phyloP scores from a whole-genome alignment of 2,113 vertebrate species.

The Pardalotus punctatus region DNA sequence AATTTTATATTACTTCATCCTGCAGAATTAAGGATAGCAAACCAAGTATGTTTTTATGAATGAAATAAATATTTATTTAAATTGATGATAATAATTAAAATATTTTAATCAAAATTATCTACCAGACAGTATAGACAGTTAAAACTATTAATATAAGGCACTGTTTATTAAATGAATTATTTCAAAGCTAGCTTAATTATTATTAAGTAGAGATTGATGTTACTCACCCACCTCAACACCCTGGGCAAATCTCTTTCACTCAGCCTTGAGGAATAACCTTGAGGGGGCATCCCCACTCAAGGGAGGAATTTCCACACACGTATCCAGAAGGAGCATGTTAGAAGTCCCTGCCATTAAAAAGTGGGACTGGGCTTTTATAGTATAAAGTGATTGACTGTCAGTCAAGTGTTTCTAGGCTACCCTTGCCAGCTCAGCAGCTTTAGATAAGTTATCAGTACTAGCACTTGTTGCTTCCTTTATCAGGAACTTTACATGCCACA shows the following conservation, averaged over 20 bases:
- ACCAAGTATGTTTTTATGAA: background rate
- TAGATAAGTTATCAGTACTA: background rate
- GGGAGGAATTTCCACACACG: background rate
- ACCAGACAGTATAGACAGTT: background rate
- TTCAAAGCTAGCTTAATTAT: background rate
- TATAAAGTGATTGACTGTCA: background rate
- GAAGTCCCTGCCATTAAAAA: background rate
- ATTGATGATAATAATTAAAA: background rate
- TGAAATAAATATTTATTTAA: background rate
- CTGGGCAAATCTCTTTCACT: background rate
- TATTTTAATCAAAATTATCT: background rate
- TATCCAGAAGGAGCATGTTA: accelerated
- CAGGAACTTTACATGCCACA: background rate
- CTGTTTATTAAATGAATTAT: background rate
- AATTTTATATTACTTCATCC: background rate
- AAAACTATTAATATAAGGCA: background rate
- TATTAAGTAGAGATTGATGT: background rate
- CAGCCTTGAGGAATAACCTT: background rate
- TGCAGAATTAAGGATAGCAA: background rate
- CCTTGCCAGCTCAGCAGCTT: background rate
- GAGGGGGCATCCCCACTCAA: too few relatives aligned
- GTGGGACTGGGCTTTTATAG: background rate
- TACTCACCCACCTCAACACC: background rate
- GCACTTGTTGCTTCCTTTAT: background rate
- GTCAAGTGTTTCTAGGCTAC: background rate